Evolutionary conservation across 2,888 invertebrate genomes (phyloP).

Genomic region (Lasioglossum lativentre): DNA sequence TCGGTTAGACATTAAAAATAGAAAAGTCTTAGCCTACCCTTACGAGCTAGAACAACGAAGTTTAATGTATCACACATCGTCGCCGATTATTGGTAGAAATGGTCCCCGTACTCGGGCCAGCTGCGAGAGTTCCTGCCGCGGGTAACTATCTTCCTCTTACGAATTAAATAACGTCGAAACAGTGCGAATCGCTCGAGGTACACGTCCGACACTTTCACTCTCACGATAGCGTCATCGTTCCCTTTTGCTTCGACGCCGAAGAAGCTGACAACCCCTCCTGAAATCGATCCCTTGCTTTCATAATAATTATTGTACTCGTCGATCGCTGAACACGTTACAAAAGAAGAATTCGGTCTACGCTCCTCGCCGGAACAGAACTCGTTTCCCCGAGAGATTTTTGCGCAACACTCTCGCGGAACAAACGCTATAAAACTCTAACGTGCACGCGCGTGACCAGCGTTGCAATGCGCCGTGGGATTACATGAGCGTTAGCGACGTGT

Average conservation of each 20-base stretch:
- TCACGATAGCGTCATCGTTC: neutral
- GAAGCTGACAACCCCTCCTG: neutral
- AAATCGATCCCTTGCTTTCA: neutral
- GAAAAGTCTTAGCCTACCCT: constrained; percentile 31
- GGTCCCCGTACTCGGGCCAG: constrained; percentile 36
- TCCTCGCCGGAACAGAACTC: constrained; percentile 3
- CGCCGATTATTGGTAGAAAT: constrained; percentile 31
- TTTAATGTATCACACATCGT: constrained; percentile 49
- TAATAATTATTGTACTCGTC: neutral
- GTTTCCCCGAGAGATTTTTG: constrained; percentile 26
- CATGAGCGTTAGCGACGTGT: neutral
- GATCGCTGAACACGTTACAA: neutral
- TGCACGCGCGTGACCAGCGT: constrained; percentile 6
- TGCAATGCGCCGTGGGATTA: neutral
- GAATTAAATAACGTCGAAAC: constrained; percentile 2
- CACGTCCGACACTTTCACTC: neutral
- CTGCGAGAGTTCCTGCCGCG: neutral
- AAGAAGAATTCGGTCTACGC: neutral
- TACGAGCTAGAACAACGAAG: constrained; percentile 34
- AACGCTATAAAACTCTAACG: constrained; percentile 10
- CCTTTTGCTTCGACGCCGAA: neutral
- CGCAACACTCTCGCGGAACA: constrained; percentile 11
- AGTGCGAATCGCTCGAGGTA: neutral
- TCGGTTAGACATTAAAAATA: constrained; percentile 24
- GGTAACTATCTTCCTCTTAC: neutral